Conservation (phyloP, 2,113 vertebrate species). For the Solea senegalensis region DNA sequence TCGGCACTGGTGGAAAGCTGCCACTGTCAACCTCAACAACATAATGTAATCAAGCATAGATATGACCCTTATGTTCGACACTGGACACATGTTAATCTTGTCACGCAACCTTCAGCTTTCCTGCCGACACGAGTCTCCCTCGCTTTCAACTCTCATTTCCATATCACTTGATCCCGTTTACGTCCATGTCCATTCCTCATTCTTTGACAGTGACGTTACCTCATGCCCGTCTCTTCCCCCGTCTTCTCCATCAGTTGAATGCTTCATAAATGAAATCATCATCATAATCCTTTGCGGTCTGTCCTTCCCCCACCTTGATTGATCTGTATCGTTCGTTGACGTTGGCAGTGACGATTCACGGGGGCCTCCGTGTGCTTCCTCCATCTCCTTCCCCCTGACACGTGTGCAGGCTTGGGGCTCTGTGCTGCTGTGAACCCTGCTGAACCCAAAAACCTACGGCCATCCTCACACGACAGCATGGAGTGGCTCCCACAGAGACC, state of each 20-base stretch:
- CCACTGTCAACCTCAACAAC: conserved; percentile 34
- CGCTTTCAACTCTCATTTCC: conserved; percentile 31
- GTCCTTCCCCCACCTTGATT: background rate
- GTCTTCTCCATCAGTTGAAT: background rate
- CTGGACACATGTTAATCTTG: conserved; percentile 44
- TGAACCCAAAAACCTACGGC: conserved; percentile 27
- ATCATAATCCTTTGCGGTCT: background rate
- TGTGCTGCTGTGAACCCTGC: conserved; percentile 33
- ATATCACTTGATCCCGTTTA: conserved; percentile 42
- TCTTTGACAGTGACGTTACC: conserved; percentile 44
- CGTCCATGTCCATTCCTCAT: conserved; percentile 31
- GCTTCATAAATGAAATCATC: conserved; percentile 1
- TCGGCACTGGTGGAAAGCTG: conserved; percentile 35
- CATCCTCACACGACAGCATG: conserved; percentile 30
- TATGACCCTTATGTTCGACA: conserved; percentile 46
- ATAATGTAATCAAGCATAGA: conserved; percentile 34
- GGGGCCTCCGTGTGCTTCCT: too few relatives aligned
- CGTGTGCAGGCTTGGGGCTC: conserved; percentile 35
- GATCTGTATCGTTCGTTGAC: background rate
- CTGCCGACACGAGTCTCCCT: conserved; percentile 15
- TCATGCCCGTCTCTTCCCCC: background rate
- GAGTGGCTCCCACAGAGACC: conserved; percentile 21
- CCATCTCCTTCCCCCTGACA: conserved; percentile 8
- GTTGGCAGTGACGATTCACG: too few relatives aligned
- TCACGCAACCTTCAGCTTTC: conserved; percentile 50